A percentile compares a stretch with the other conserved stretches of the same genome.
Evolutionary conservation across 1,140 invertebrate species (phyloP).

Genomic region (Saxidomus purpurata): DNA sequence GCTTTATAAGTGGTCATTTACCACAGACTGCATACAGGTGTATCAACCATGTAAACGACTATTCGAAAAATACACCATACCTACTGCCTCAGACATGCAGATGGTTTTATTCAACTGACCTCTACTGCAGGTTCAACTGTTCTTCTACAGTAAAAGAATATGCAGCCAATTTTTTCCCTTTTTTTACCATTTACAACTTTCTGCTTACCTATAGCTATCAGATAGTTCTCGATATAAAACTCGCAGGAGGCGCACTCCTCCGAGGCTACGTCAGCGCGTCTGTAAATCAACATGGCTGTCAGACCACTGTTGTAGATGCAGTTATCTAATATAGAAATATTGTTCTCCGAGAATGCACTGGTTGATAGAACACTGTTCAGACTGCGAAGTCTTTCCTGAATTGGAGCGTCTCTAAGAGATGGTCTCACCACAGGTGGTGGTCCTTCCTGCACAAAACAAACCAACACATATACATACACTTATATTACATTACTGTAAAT

Average conservation of each 20-base stretch:
- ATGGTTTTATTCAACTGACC: too few species aligned
- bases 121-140: too few species aligned
- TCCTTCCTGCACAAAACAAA: constrained; percentile 42
- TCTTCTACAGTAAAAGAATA: too few species aligned
- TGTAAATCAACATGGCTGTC: constrained; percentile 21
- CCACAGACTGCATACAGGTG: too few species aligned
- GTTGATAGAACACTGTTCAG: background rate
- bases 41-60: too few species aligned
- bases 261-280: background rate
- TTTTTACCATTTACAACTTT: too few species aligned
- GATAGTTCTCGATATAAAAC: constrained; percentile 33
- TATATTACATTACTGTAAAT: too few species aligned
- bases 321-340: constrained; percentile 38
- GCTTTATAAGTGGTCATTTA: too few species aligned
- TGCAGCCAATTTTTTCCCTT: too few species aligned
- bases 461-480: too few species aligned
- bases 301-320: constrained; percentile 38
- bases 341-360: background rate
- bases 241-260: constrained; percentile 21
- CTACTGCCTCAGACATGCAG: too few species aligned
- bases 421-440: constrained; percentile 48
- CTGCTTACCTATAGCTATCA: constrained; percentile 41
- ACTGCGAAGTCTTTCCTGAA: background rate
- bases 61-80: too few species aligned
- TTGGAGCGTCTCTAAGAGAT: constrained; percentile 36